These are phyloP conservation scores for Percopsis transmontana DNA, from an alignment of 2,113 vertebrate genomes.

Conservation along the genomic window DNA sequence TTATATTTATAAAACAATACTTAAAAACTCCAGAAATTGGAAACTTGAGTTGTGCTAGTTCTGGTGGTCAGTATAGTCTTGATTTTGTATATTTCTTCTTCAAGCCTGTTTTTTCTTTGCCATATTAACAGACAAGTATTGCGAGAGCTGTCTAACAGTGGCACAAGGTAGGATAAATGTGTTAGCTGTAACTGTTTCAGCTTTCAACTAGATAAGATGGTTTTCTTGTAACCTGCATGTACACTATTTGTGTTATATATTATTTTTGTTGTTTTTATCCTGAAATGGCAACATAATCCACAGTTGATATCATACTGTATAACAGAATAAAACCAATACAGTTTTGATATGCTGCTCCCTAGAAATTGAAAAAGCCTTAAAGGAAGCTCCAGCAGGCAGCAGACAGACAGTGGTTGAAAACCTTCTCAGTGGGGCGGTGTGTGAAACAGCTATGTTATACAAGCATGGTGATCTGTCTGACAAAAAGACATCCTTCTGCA, in stretches of 20 bases:
- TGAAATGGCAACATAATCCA: no score
- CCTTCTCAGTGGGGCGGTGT: conserved; percentile 49
- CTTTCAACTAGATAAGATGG: no score
- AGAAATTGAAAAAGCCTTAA: conserved; percentile 62
- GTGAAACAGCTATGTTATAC: conserved; percentile 42
- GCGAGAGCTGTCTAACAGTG: conserved; percentile 66
- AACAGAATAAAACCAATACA: no score
- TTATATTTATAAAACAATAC: no score
- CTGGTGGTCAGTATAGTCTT: background rate
- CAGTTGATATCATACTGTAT: background rate
- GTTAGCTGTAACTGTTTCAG: background rate
- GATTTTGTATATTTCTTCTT: background rate
- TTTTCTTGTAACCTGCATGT: no score
- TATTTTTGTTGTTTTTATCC: no score
- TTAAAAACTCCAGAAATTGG: no score
- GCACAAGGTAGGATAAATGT: conserved; percentile 50
- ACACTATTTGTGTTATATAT: no score
- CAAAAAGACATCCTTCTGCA: conserved; percentile 53
- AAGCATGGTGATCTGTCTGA: conserved; percentile 31
- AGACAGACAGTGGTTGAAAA: conserved; percentile 39
- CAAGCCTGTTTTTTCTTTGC: background rate
- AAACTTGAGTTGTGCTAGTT: background rate
- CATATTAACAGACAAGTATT: conserved; percentile 57
- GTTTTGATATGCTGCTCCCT: background rate
- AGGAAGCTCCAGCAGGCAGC: conserved; percentile 27